phyloP scores from a whole-genome alignment of 2,888 invertebrate genomes.

The Rhagophthalmus giganteus region DNA sequence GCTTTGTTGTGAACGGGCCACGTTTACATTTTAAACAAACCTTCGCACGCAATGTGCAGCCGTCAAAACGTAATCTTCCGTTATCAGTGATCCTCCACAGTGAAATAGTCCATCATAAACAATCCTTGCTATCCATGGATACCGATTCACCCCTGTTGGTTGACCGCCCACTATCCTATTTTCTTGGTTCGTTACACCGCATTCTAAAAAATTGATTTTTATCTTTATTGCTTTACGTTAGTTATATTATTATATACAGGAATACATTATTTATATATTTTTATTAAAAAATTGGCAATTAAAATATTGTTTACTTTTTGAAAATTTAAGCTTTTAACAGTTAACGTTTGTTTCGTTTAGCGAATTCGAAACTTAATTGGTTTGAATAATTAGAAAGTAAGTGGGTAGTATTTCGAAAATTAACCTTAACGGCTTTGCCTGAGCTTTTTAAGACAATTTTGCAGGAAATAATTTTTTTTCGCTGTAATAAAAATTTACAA shows the following conservation, averaged over 20 bases:
- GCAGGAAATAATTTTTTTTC: too few species aligned
- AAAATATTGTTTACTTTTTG: too few species aligned
- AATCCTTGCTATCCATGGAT: constrained; percentile 85
- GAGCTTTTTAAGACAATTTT: too few species aligned
- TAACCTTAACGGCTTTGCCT: too few species aligned
- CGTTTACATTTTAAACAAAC: constrained; percentile 51
- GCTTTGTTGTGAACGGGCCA: neutral
- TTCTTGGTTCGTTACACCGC: constrained; percentile 82
- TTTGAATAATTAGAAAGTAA: too few species aligned
- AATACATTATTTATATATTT: too few species aligned
- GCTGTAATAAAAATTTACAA: too few species aligned
- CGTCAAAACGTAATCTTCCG: constrained; percentile 81
- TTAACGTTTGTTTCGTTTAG: too few species aligned
- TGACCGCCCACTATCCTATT: constrained; percentile 84
- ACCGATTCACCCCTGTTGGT: constrained; percentile 79
- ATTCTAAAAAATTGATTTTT: constrained; percentile 58
- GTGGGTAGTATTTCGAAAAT: too few species aligned
- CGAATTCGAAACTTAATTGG: too few species aligned
- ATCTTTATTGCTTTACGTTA: neutral
- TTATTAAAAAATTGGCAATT: too few species aligned
- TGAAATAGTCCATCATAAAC: constrained; percentile 88
- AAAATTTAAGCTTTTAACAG: too few species aligned
- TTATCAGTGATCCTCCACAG: constrained; percentile 82
- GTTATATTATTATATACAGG: neutral
- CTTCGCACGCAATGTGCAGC: constrained; percentile 85